phyloP scores from a whole-genome alignment of 2,797 vertebrate species.

The Zenarchopterus dispar region DNA sequence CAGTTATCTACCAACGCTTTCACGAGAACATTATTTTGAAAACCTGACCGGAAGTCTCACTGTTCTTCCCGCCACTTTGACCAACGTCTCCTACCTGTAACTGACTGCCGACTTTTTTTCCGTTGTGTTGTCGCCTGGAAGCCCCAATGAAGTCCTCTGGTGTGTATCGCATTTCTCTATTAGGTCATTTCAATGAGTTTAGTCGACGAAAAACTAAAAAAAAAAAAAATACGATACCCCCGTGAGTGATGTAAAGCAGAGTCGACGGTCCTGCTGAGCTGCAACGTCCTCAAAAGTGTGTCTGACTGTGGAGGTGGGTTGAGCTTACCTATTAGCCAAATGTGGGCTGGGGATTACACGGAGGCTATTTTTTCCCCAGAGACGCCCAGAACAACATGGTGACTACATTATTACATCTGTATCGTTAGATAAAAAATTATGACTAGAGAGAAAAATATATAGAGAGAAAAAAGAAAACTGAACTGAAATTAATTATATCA shows the following conservation, averaged over 20 bases:
- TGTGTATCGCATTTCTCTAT: neutral
- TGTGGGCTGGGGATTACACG: slow-evolving; percentile 53
- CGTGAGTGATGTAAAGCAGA: neutral
- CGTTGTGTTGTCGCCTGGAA: neutral
- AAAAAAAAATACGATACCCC: neutral
- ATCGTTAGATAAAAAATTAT: neutral
- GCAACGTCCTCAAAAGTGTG: slow-evolving; percentile 21
- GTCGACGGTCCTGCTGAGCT: slow-evolving; percentile 18
- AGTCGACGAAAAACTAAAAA: neutral
- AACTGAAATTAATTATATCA: no score
- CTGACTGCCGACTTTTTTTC: slow-evolving; percentile 35
- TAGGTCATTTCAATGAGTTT: neutral
- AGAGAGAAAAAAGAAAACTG: neutral
- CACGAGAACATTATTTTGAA: slow-evolving; percentile 26
- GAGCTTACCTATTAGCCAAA: slow-evolving; percentile 53
- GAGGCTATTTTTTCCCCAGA: slow-evolving; percentile 22
- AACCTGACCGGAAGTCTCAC: neutral
- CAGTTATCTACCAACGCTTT: no score
- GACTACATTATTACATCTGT: neutral
- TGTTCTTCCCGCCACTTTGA: fast-evolving
- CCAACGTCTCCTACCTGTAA: slow-evolving; percentile 62
- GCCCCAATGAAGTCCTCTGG: neutral
- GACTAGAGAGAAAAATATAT: neutral
- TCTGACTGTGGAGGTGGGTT: slow-evolving; percentile 43
- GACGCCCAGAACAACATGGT: slow-evolving; percentile 22